These are phyloP conservation scores for Galemys pyrenaicus DNA, from an alignment of 2,113 vertebrate genomes.

Conservation along the genomic window DNA sequence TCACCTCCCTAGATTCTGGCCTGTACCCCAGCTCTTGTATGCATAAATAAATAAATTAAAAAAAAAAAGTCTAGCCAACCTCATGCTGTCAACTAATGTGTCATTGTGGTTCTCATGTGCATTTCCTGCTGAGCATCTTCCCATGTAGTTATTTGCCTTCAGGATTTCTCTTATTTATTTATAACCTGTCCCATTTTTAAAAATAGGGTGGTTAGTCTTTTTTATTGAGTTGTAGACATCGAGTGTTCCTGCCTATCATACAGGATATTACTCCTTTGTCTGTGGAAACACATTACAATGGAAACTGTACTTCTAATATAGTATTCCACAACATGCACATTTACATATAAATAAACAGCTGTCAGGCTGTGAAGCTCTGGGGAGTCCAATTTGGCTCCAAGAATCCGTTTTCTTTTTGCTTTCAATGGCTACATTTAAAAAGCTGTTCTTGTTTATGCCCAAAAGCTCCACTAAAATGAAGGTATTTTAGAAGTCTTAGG, in stretches of 20 bases:
- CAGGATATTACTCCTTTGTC: background rate
- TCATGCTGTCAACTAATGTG: background rate
- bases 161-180: background rate
- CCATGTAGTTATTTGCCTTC: background rate
- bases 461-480: background rate
- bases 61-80: background rate
- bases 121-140: background rate
- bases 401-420: constrained; percentile 18
- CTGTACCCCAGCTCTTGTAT: no score
- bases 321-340: background rate
- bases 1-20: no score
- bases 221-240: background rate
- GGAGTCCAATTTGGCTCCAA: background rate
- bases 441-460: background rate
- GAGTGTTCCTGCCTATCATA: background rate
- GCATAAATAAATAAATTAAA: no score
- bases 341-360: constrained; percentile 21
- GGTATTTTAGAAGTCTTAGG: background rate
- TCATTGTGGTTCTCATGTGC: background rate
- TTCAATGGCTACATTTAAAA: constrained; percentile 36
- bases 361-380: background rate
- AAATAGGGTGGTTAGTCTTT: background rate
- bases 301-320: constrained; percentile 7
- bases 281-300: background rate
- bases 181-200: background rate